phyloP scores from a whole-genome alignment of 1,140 invertebrate genomes.

The Drosophila dunni region DNA sequence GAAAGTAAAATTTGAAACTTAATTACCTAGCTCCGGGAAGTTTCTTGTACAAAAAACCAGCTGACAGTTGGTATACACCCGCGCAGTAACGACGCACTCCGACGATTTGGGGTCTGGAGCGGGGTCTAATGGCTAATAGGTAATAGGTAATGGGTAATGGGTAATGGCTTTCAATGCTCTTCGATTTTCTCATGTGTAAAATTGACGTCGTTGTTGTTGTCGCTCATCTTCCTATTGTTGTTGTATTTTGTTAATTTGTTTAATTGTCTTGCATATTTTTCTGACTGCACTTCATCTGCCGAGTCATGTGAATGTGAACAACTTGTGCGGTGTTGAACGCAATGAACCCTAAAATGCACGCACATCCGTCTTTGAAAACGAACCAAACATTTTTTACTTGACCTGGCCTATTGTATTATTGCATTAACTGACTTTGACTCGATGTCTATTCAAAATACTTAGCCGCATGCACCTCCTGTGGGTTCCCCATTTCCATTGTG shows the following conservation, averaged over 20 bases:
- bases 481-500: conserved; percentile 50
- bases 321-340: conserved; percentile 72
- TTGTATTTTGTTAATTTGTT: conserved; percentile 74
- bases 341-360: conserved; percentile 75
- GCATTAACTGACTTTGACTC: conserved; percentile 38
- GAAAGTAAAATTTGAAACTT: conserved; percentile 76
- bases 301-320: conserved; percentile 78
- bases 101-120: conserved; percentile 10
- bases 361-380: conserved; percentile 62
- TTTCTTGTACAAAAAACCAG: conserved; percentile 71
- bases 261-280: conserved; percentile 76
- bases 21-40: conserved; percentile 73
- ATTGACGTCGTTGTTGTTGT: conserved; percentile 45
- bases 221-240: background rate
- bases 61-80: conserved; percentile 78
- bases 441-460: conserved; percentile 63
- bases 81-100: conserved; percentile 58
- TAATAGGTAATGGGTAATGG: conserved; percentile 53
- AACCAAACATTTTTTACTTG: conserved; percentile 37
- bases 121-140: conserved; percentile 25
- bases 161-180: conserved; percentile 72
- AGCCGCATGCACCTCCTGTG: conserved; percentile 62
- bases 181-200: conserved; percentile 82
- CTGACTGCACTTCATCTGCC: conserved; percentile 52
- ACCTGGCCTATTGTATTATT: conserved; percentile 54